Evolutionary conservation across 92 coral and sea anemone species (phyloP), one percentile per base, ranked within the genome.

Genomic region (Muricea muricata): DNA sequence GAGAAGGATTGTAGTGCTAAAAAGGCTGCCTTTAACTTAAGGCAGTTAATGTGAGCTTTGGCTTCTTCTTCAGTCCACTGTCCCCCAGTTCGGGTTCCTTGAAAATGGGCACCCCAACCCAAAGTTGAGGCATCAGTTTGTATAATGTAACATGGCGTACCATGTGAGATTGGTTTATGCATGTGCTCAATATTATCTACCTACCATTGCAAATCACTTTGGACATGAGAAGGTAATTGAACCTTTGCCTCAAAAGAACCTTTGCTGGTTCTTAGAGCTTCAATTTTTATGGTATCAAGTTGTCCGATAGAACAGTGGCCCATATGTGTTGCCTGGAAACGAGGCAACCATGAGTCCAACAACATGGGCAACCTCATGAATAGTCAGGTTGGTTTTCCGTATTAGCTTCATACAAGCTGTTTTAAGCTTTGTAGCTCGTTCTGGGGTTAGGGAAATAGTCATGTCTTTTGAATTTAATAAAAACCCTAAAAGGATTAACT

Each of bases 391-490:
- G 29, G 40, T 11, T 23, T 18, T n/a, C 32, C 63, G 48, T 31
- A 76, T 55, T 15, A 84, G 78, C 55, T 76, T 86, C 25, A 32
- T 75, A 30, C 73, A 76, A 34, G 81, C 47, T 7, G 75, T 61
- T 82, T 67, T 81, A 9, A 90, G 65, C 78, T 79, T 84, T 10
- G 30, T 29, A 32, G 78, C 79, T 52, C 79, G 83, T 35, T 47
- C 93, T 4, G 65, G 24, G 39, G 86, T 83, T 68, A 90, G 82
- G 20, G 89, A 87, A 48, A 90, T 74, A 39, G 91, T 87, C 93
- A 87, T 91, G 58, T 71, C 48, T 46, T 58, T 80, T 28, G 93
- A 91, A 83, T 91, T 79, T 24, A 91, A 21, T 11, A 61, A 73
- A 72, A 84, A 87, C 33, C 91, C 93, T 47, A 91, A 79, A 73